Evolutionary conservation across 2,888 invertebrate genomes (phyloP), one percentile per base, ranked within the genome.

Genomic region (Drosophila incognita): DNA sequence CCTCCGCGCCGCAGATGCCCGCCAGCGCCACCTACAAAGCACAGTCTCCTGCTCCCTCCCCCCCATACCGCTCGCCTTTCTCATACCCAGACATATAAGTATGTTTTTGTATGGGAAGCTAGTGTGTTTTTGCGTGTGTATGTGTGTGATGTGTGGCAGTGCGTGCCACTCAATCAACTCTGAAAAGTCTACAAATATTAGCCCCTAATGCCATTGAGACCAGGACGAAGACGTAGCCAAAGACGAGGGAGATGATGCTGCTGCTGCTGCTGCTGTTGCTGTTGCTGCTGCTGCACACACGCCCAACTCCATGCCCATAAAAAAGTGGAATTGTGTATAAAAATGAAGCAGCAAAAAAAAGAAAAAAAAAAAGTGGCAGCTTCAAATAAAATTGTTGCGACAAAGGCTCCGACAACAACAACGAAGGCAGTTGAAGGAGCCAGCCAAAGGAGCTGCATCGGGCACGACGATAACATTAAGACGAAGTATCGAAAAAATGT

Each of bases 341-440:
- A 86, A 89, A 90, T 87, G 83, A 86, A 90, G 90, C 90, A 79
- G 82, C 67, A 81, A 65, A 69, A 77, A 15, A 8, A n/a, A 54
- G 21, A 18, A 27, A 63, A 64, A 77, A 77, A 82, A 90, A 90
- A 88, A 79, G 87, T 81, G 89, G 81, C 87, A 87, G 90, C 87
- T 89, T 90, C 87, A 87, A 87, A 87, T 87, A 90, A 87, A 87
- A 87, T 89, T 90, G 89, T 87, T 90, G 90, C 89, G 90, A 89
- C 87, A 87, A 90, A 89, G 69, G 87, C 90, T 48, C 42, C 76
- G 81, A 40, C 49, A 61, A 33, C 63, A 72, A 33, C 64, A 77
- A 18, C 49, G 68, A 52, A 52, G 51, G 69, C 69, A 63, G 69
- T 63, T 86, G 81, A 83, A 82, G 83, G 81, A 86, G 81, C 74